phyloP scores from a whole-genome alignment of 2,113 vertebrate species.

The Percopsis transmontana region DNA sequence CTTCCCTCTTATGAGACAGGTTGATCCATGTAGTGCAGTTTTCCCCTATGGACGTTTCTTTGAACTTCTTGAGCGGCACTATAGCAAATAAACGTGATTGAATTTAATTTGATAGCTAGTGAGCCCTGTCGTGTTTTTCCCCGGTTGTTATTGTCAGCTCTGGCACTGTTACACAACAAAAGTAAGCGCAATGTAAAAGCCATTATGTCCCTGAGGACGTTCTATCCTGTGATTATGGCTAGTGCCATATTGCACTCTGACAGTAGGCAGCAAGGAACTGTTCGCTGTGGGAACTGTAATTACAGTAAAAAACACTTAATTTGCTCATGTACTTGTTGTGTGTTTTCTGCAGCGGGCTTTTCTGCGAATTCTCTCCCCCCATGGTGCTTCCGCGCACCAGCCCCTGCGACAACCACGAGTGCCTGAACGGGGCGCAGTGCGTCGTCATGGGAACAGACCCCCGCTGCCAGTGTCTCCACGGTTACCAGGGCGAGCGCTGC shows the following conservation, averaged over 20 bases:
- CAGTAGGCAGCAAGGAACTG: background rate
- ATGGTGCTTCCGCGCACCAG: slow-evolving; percentile 98
- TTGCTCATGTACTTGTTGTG: slow-evolving; percentile 2
- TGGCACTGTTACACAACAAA: too few relatives aligned
- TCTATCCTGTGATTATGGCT: background rate
- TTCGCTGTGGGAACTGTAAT: background rate
- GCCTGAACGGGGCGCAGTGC: slow-evolving; percentile 93
- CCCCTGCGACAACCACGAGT: slow-evolving; percentile 94
- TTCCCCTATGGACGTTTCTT: too few relatives aligned
- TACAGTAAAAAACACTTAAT: background rate
- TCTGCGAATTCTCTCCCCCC: slow-evolving; percentile 94
- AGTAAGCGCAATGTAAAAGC: background rate
- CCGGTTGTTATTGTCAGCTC: too few relatives aligned
- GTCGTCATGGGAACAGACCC: slow-evolving; percentile 87
- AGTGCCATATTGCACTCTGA: background rate
- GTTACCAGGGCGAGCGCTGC: slow-evolving; percentile 92
- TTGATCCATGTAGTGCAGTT: too few relatives aligned
- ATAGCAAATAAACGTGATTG: too few relatives aligned
- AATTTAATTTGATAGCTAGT: too few relatives aligned
- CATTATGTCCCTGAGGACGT: background rate
- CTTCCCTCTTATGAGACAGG: too few relatives aligned
- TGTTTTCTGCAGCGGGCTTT: slow-evolving; percentile 83
- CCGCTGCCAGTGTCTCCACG: slow-evolving; percentile 90
- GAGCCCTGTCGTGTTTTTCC: background rate
- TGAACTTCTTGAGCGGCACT: too few relatives aligned